Evolutionary conservation across 2,797 vertebrate genomes (phyloP).

Genomic region (Lophotriccus pileatus): DNA sequence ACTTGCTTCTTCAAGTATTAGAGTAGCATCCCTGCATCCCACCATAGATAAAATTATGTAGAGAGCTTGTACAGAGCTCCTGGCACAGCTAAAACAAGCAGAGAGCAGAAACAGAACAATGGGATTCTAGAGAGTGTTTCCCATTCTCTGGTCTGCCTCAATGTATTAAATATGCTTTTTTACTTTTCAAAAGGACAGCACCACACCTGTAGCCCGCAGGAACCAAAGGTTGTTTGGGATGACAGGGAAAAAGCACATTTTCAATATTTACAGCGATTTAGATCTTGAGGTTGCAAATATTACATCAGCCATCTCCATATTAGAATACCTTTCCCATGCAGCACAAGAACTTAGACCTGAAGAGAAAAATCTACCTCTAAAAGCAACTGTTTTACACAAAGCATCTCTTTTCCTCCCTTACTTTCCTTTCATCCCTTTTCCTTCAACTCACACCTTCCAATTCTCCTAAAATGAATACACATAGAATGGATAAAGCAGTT

Average conservation of each 20-base stretch:
- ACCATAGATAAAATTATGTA: rapidly evolving
- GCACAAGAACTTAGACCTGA: neutral
- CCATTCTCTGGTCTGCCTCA: neutral
- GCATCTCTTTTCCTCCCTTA: neutral
- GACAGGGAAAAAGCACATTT: neutral
- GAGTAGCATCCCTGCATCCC: neutral
- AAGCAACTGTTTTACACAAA: neutral
- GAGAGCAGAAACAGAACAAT: neutral
- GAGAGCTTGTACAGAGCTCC: neutral
- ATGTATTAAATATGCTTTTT: neutral
- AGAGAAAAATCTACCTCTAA: neutral
- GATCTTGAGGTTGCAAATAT: neutral
- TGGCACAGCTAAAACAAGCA: neutral
- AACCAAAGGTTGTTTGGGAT: neutral
- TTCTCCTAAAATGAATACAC: neutral
- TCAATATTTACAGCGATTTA: neutral
- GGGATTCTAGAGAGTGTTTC: neutral
- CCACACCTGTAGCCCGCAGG: neutral
- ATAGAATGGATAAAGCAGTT: neutral
- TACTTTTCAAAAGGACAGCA: neutral
- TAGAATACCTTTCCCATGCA: neutral
- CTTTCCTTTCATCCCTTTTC: neutral
- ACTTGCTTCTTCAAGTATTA: neutral
- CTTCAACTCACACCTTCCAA: neutral
- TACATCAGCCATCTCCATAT: neutral